A percentile compares a stretch with the other conserved stretches of the same genome.
Conservation (phyloP, 2,888 invertebrate species). For the Idaea aversata region DNA sequence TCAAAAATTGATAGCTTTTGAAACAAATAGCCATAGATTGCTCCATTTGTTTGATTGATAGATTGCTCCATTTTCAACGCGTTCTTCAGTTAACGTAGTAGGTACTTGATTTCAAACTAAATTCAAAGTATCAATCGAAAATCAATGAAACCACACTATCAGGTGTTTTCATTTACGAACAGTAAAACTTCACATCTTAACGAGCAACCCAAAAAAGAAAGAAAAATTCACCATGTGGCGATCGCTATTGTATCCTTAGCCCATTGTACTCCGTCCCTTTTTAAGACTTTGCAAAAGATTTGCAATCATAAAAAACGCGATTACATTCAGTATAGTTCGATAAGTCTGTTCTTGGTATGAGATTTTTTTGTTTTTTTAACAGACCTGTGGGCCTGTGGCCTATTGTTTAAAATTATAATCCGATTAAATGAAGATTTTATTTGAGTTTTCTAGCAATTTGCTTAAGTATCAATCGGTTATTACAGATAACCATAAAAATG, state of each 20-base stretch:
- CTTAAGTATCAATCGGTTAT: slow-evolving; percentile 4
- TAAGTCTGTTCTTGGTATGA: slow-evolving; percentile 57
- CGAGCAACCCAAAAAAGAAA: slow-evolving; percentile 58
- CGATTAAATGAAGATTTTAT: slow-evolving; percentile 15
- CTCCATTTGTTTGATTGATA: too few relatives aligned
- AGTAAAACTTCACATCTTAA: slow-evolving; percentile 64
- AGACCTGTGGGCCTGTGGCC: not conserved
- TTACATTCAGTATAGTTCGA: slow-evolving; percentile 58
- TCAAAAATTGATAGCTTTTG: too few relatives aligned
- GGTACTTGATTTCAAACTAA: not conserved
- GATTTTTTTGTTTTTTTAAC: slow-evolving; percentile 12
- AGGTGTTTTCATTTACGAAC: slow-evolving; percentile 52
- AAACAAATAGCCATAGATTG: too few relatives aligned
- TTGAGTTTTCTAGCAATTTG: slow-evolving; percentile 19
- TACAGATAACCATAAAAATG: too few relatives aligned
- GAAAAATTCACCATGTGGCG: slow-evolving; percentile 60
- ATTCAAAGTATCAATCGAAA: not conserved
- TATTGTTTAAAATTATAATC: not conserved
- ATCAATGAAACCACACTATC: slow-evolving; percentile 28
- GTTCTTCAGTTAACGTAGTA: too few relatives aligned
- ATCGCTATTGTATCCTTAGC: slow-evolving; percentile 61
- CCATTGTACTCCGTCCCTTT: slow-evolving; percentile 67
- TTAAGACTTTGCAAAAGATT: slow-evolving; percentile 62
- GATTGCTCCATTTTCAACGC: too few relatives aligned
- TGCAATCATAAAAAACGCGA: slow-evolving; percentile 61